A percentile compares a stretch with the other conserved stretches of the same genome.
Evolutionary conservation across 2,797 vertebrate species (phyloP).

Genomic region (Rhinophrynus dorsalis): DNA sequence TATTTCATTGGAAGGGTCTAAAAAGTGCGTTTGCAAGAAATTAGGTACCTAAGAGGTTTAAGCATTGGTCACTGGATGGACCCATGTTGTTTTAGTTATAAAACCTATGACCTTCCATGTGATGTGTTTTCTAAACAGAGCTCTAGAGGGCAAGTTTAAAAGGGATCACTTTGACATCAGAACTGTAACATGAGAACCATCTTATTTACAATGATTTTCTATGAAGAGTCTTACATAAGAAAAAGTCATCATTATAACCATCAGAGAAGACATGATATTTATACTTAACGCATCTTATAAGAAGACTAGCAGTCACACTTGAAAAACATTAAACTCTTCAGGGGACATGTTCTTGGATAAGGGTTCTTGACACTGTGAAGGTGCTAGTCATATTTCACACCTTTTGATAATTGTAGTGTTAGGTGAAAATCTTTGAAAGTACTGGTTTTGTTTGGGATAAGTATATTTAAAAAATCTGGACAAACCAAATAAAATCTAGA

Average conservation of each 20-base stretch:
- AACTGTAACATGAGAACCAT: background rate
- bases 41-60: no score
- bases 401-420: background rate
- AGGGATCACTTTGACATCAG: background rate
- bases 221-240: background rate
- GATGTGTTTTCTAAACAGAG: no score
- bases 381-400: background rate
- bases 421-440: conserved; percentile 3
- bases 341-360: background rate
- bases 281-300: background rate
- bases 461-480: no score
- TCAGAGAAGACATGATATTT: background rate
- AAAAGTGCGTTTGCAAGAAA: no score
- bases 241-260: background rate
- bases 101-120: no score
- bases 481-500: no score
- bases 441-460: no score
- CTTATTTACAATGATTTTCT: background rate
- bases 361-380: conserved; percentile 22
- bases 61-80: no score
- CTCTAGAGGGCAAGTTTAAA: background rate
- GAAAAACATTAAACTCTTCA: background rate
- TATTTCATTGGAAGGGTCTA: no score
- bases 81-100: no score
- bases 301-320: background rate